Evolutionary conservation across 1,140 invertebrate genomes (phyloP), one percentile per base, ranked within the genome.

Genomic region (Harpegnathos saltator): DNA sequence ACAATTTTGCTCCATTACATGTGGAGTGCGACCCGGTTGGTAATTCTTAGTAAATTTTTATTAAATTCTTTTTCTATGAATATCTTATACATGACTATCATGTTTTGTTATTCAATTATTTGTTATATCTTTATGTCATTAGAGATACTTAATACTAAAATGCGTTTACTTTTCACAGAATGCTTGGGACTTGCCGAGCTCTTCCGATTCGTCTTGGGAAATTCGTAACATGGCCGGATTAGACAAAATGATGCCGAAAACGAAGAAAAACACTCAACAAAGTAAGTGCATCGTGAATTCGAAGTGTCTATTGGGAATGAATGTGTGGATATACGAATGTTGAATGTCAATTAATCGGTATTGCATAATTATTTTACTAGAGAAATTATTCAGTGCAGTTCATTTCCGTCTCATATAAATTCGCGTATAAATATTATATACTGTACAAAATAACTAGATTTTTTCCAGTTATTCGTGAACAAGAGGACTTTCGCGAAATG

Each of bases 11-110:
- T 44, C 96, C 96, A 15, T 94, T 96, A 75, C 94, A 95, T 72
- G 94, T 97, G 62, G 95, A 96, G 77, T 95, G 96, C 72, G 96
- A 97, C 93, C 95, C 95, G 85, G 96, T 97, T 95, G 95, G 96
- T 95, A 89, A 58, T 59, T 82, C 69, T 81, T 12, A 56, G 63
- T 29, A 50, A 52, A 5, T 29, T 73, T 24, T 58, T 15, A 62
- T 22, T n/a, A n/a, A n/a, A n/a, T n/a, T n/a, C n/a, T 59, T 66
- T 17, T 56, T 14, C 17, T 38, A 15, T 19, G 5, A n/a, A 19
- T 72, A 3, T 11, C 54, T 48, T 65, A 1, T 74, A 48, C 1
- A 9, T 62, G n/a, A 81, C 1, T 65, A 3, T 17, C 17, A 15
- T n/a, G 3, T 26, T 11, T 38, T 11, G 33, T 4, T 9, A 17